Evolutionary conservation across 2,888 invertebrate genomes (phyloP).

Genomic region (Macrosoma leucophasiata): DNA sequence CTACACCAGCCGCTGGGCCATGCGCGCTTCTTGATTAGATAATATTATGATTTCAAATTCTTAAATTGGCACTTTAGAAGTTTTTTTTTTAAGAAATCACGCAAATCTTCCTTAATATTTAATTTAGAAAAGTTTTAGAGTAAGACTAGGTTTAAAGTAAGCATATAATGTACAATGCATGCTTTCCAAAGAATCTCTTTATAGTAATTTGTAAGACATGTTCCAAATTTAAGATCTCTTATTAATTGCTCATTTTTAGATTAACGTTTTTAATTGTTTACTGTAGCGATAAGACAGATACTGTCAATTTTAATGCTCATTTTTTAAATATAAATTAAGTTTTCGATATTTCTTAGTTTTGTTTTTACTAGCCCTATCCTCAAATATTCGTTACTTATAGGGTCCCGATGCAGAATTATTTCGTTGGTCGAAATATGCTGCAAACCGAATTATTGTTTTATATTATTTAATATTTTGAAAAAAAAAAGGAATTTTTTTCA

Average conservation of each 20-base stretch:
- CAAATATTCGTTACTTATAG: too few relatives aligned
- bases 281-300: conserved; percentile 44
- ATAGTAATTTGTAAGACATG: conserved; percentile 38
- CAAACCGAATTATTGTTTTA: too few relatives aligned
- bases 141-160: conserved; percentile 12
- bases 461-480: too few relatives aligned
- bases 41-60: too few relatives aligned
- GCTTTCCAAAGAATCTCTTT: conserved; percentile 74
- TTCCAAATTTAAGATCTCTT: conserved; percentile 66
- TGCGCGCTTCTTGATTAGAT: too few relatives aligned
- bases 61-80: too few relatives aligned
- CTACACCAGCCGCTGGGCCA: too few relatives aligned
- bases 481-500: too few relatives aligned
- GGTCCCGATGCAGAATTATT: too few relatives aligned
- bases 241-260: conserved; percentile 42
- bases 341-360: conserved; percentile 17
- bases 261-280: conserved; percentile 26
- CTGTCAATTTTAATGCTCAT: conserved; percentile 43
- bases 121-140: conserved; percentile 13
- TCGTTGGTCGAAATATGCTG: too few relatives aligned
- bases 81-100: too few relatives aligned
- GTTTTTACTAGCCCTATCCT: conserved; percentile 12
- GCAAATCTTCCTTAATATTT: background rate
- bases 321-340: conserved; percentile 31
- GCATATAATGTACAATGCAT: conserved; percentile 50